Evolutionary conservation across 2,797 vertebrate genomes (phyloP).

Genomic region (Dicrostonyx torquatus): DNA sequence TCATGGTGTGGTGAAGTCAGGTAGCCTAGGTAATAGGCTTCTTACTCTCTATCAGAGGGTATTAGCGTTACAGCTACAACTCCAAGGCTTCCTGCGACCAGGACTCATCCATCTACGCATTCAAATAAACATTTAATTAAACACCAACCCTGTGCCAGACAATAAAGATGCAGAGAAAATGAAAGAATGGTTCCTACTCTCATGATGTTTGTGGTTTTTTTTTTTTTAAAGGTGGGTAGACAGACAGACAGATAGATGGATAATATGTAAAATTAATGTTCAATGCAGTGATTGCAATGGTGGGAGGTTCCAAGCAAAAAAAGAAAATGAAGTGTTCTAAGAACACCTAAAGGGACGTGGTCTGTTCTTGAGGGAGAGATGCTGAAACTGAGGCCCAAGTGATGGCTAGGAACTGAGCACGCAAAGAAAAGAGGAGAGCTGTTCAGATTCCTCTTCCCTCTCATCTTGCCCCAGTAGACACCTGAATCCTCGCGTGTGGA

Average conservation of each 20-base stretch:
- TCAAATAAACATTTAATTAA: neutral
- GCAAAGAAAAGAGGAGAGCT: neutral
- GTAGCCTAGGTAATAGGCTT: neutral
- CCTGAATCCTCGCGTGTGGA: conserved; percentile 22
- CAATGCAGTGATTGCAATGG: neutral
- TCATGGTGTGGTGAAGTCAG: neutral
- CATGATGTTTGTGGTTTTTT: neutral
- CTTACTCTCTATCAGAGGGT: neutral
- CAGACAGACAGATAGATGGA: neutral
- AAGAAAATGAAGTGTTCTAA: neutral
- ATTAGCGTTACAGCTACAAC: neutral
- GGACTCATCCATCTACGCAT: neutral
- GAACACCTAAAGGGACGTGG: neutral
- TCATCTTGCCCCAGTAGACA: conserved; percentile 44
- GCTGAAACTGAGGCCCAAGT: neutral
- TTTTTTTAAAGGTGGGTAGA: neutral
- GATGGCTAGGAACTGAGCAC: neutral
- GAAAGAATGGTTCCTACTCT: neutral
- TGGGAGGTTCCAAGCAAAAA: neutral
- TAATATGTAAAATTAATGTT: neutral
- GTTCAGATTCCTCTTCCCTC: neutral
- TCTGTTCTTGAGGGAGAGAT: neutral
- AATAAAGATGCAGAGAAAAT: neutral
- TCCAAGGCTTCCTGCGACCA: neutral
- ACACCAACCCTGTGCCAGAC: neutral